Base-by-base conservation (phyloP, 1,140 invertebrate species). In the Drosophila oshimai region DNA sequence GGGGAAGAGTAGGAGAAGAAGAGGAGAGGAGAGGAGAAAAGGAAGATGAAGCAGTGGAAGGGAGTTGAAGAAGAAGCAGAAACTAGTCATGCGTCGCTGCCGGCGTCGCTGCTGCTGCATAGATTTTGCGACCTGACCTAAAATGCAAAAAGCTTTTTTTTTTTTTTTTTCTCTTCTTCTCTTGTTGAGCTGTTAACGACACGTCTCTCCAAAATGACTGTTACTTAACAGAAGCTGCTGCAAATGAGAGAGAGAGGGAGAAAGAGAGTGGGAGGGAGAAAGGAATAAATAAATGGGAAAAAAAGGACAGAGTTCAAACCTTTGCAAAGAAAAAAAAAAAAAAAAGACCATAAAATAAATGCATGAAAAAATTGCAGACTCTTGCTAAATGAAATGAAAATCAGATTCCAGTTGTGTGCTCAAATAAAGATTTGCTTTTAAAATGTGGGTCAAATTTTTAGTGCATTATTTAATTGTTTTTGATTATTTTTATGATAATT, bases 41-140 rank as follows among this genome's bases (percentile, higher is more conserved):
- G 22, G 18, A 7, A n/a, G 5, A 36, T 15, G 34, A 17, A 29
- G 26, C 39, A 34, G 2, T 18, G 39, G 18, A n/a, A 31, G 24
- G 15, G 18, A 39, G 12, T 20, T 12, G 4, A 36, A 47, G 24
- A 24, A 46, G 26, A 41, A 50, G 39, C 34, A 22, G 12, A 81
- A 84, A 86, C 74, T 78, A 84, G 81, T 86, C 72, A 79, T 72
- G 75, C 71, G 60, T 64, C 60, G 78, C 68, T 81, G 71, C 24
- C 44, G 71, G 75, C 71, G 60, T 64, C 60, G 78, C 68, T 81
- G 71, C 24, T 50, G 71, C 64, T 75, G 74, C 78, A 89, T 87
- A 78, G 74, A 89, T 86, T 65, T 88, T 86, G 79, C 79, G 83
- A 89, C 83, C 89, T 90, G 87, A 89, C 88, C 87, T 89, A 89